These are phyloP conservation scores for Accipiter virgatus DNA, from an alignment of 2,113 vertebrate species.

Conservation along the genomic window DNA sequence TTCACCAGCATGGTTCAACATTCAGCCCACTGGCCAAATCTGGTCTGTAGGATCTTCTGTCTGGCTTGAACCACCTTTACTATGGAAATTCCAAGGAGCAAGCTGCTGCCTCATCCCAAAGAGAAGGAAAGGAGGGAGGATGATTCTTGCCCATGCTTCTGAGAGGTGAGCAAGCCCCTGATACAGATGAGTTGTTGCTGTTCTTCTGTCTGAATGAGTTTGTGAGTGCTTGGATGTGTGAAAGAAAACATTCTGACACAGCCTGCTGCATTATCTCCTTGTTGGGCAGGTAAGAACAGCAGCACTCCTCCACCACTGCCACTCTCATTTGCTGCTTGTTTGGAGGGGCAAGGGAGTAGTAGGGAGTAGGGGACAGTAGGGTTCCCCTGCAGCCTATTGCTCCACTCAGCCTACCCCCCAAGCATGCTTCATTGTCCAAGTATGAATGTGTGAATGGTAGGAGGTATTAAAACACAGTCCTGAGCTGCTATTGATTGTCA, in stretches of 20 bases:
- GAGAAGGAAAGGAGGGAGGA: not conserved
- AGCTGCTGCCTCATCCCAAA: not conserved
- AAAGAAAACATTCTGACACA: not conserved
- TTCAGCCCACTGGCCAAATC: not conserved
- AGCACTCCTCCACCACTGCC: not conserved
- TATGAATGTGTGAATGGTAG: not conserved
- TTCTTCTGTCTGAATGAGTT: not conserved
- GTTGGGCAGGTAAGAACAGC: not conserved
- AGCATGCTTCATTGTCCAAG: not conserved
- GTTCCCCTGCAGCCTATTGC: not conserved
- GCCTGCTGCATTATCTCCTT: not conserved
- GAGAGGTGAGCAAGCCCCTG: not conserved
- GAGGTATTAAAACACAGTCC: not conserved
- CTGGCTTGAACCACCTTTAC: not conserved
- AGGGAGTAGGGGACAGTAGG: not conserved
- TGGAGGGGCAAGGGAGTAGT: too few relatives aligned
- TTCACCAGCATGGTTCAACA: not conserved
- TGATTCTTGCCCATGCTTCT: not conserved
- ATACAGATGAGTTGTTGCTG: not conserved
- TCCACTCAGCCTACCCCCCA: not conserved
- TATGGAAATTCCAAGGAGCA: not conserved
- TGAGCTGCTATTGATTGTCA: not conserved
- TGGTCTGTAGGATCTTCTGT: not conserved
- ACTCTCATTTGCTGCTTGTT: not conserved
- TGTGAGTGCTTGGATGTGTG: not conserved